phyloP scores from a whole-genome alignment of 2,888 invertebrate species.

The Elysia crispata region DNA sequence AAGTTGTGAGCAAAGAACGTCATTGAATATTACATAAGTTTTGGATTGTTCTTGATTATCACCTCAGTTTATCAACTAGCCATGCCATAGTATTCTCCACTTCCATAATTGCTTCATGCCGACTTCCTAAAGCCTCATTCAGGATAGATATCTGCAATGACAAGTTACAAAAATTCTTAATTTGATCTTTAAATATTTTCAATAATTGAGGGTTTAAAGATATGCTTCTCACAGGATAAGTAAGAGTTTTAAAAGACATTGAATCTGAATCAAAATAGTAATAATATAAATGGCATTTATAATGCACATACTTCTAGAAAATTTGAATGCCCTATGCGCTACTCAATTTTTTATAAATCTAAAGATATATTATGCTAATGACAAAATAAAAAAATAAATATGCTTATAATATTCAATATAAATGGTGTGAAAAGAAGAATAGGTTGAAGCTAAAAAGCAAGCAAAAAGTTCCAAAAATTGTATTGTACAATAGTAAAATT shows the following conservation, averaged over 20 bases:
- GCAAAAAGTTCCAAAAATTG: too few relatives aligned
- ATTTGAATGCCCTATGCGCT: too few relatives aligned
- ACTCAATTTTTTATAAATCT: too few relatives aligned
- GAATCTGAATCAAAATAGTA: background rate
- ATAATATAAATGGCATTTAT: background rate
- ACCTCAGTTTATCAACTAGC: constrained; percentile 71
- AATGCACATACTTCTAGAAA: too few relatives aligned
- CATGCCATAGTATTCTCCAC: constrained; percentile 69
- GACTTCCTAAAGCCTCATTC: constrained; percentile 67
- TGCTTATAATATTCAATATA: too few relatives aligned
- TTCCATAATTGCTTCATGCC: constrained; percentile 65
- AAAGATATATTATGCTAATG: too few relatives aligned
- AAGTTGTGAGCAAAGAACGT: background rate
- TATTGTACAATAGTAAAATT: too few relatives aligned
- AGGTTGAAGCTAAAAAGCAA: too few relatives aligned
- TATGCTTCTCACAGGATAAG: background rate
- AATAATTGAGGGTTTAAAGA: background rate
- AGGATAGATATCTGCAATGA: constrained; percentile 65
- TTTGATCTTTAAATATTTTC: background rate
- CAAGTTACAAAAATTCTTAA: background rate
- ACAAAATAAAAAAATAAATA: too few relatives aligned
- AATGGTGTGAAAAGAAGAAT: too few relatives aligned
- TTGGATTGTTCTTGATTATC: background rate
- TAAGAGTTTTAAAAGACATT: too few relatives aligned
- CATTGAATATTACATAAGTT: too few relatives aligned